Percentiles rank a stretch among this genome's conserved stretches.
Evolutionary conservation across 2,113 vertebrate species (phyloP).

Genomic region (Gymnarchus niloticus): DNA sequence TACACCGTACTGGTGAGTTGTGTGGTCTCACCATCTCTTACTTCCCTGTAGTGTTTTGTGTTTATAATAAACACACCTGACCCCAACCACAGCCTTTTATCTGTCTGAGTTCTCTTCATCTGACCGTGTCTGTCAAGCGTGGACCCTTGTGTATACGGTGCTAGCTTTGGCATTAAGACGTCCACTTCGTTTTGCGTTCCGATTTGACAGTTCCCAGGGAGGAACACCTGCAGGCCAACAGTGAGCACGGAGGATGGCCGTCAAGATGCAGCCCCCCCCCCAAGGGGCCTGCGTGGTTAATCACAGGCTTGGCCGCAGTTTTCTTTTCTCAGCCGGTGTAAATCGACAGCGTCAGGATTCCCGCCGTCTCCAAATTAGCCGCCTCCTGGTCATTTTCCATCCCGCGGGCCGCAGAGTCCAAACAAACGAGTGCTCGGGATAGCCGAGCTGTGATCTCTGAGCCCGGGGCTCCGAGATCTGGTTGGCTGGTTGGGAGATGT

Average conservation of each 20-base stretch:
- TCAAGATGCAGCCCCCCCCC: neutral
- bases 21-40: too few relatives aligned
- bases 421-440: conserved; percentile 24
- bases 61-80: too few relatives aligned
- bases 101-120: neutral
- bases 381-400: conserved; percentile 2
- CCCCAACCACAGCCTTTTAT: neutral
- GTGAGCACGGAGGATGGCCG: neutral
- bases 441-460: conserved; percentile 7
- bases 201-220: neutral
- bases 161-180: neutral
- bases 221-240: neutral
- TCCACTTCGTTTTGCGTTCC: neutral
- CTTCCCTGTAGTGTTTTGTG: too few relatives aligned
- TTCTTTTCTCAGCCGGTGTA: neutral
- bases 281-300: neutral
- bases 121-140: neutral
- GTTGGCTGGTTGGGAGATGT: neutral
- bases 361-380: conserved; percentile 1
- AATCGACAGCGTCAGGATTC: neutral
- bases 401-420: neutral
- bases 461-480: neutral
- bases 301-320: neutral
- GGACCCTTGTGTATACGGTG: neutral
- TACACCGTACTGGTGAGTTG: conserved; percentile 83